Conservation (phyloP, 1,140 invertebrate genomes). For the Hesperophylax magnus region DNA sequence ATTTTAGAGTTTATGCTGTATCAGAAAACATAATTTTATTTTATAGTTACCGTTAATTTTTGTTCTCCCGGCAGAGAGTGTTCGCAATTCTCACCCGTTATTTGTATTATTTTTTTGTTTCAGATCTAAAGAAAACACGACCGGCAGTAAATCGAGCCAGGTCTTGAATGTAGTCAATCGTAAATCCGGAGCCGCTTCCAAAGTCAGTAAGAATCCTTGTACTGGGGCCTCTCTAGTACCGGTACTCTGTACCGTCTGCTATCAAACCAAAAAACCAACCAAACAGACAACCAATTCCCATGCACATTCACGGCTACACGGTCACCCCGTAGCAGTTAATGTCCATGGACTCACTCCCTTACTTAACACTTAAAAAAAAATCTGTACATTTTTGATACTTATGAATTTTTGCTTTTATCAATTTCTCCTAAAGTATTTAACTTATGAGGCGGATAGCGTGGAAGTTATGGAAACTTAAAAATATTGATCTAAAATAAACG, state of each 20-base stretch:
- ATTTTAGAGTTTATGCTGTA: no score
- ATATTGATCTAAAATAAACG: no score
- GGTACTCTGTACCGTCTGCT: conserved; percentile 10
- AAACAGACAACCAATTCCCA: neutral
- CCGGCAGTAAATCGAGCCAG: conserved; percentile 68
- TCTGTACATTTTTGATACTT: no score
- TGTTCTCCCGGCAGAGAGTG: no score
- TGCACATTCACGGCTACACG: neutral
- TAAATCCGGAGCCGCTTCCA: conserved; percentile 86
- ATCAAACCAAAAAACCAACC: neutral
- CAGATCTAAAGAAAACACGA: conserved; percentile 63
- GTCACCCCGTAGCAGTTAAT: conserved; percentile 12
- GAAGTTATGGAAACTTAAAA: no score
- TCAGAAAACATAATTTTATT: no score
- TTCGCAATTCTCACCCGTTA: no score
- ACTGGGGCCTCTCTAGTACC: conserved; percentile 64
- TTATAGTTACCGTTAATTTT: no score
- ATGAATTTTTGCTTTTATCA: no score
- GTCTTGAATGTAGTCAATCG: conserved; percentile 70
- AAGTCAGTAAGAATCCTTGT: conserved; percentile 95
- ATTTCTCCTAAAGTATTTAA: no score
- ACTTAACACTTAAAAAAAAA: no score
- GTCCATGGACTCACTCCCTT: neutral
- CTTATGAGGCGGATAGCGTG: no score
- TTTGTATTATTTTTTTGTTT: conserved; percentile 45